Conservation (phyloP, 2,888 invertebrate species). For the Arrhopalites spinosus region DNA sequence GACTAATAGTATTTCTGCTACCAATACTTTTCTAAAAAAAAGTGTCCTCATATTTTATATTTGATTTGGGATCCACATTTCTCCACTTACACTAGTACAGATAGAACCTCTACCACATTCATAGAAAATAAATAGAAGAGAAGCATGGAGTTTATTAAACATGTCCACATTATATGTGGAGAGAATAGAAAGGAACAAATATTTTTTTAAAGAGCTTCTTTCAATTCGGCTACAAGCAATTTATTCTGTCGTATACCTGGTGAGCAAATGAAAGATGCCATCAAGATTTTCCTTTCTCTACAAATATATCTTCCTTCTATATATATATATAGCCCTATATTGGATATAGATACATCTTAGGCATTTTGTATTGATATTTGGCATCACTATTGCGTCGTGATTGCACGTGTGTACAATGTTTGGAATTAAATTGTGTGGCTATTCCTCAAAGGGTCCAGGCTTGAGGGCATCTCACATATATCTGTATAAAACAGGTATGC, state of each 20-base stretch:
- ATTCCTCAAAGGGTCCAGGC: background rate
- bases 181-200: background rate
- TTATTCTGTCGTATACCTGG: slow-evolving; percentile 35
- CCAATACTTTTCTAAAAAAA: too few species aligned
- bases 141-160: background rate
- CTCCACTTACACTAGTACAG: too few species aligned
- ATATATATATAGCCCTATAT: too few species aligned
- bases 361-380: background rate
- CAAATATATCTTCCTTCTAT: background rate
- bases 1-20: too few species aligned
- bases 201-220: background rate
- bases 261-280: slow-evolving; percentile 33
- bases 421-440: slow-evolving; percentile 10
- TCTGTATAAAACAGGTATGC: background rate
- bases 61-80: too few species aligned
- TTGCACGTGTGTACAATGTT: slow-evolving; percentile 34
- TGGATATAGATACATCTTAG: background rate
- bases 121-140: background rate
- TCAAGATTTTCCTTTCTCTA: background rate
- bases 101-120: too few species aligned
- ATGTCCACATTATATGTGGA: background rate
- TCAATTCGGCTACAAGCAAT: slow-evolving; percentile 28
- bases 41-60: too few species aligned
- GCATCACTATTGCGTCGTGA: slow-evolving; percentile 19
- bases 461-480: background rate